Evolutionary conservation across 2,113 vertebrate species (phyloP), one percentile per base, ranked within the genome.

Genomic region (Lycaon pictus): DNA sequence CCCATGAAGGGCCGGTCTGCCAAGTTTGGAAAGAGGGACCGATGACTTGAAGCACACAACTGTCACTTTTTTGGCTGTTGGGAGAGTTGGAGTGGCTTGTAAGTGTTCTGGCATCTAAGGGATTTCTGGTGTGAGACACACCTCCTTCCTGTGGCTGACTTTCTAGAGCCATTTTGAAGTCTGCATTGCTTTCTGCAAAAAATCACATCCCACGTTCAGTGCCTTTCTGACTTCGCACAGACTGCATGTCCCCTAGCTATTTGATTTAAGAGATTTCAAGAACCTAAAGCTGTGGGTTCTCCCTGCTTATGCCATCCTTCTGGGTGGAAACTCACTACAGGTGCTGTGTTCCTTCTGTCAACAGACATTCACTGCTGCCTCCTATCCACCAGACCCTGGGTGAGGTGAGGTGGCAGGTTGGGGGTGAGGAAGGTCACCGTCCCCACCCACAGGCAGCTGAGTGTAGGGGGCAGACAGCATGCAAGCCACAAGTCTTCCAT

Each of bases 121-220:
- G 87, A 77, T 95, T 96, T 97, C 96, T 96, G 93, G 72, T 76
- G 65, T 69, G 87, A 95, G 83, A 83, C 92, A 92, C 55, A 90
- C 69, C 95, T 93, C 86, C 82, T 97, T 96, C 91, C 86, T 96
- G 81, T 90, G 51, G 51, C 95, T 58, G 86, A 90, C 81, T 76
- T 94, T 69, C 43, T 43, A 85, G 83, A 93, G 76, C 60, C 77
- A 35, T 92, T 93, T 11, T 3, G 69, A 74, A 81, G 51, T 91
- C 79, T 80, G 67, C 23, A 29, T 22, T 10, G 11, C 60, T 92
- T 89, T 97, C 74, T 83, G 84, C 92, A 80, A 32, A 65, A 93
- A 83, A 53, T 85, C 27, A 5, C 8, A 17, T 80, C 83, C 69
- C 27, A 3, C 25, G 25, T 71, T 77, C 12, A n/a, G 88, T 13